These are phyloP conservation scores for Oriolus oriolus DNA, from an alignment of 2,113 vertebrate species.

Conservation along the genomic window DNA sequence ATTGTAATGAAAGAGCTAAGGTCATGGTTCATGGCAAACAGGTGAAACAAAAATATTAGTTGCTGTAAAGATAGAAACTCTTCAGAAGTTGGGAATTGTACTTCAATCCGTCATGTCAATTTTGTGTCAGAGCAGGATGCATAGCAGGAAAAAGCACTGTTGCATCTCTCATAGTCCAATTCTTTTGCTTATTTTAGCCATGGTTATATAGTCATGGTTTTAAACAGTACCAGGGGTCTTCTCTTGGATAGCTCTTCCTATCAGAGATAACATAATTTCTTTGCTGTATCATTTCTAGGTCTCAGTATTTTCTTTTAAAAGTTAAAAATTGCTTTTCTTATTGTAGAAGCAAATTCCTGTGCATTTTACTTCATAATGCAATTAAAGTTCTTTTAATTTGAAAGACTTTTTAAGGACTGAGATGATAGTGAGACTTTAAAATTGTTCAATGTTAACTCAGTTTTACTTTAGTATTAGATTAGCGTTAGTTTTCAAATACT, in stretches of 20 bases:
- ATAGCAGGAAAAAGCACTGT: background rate
- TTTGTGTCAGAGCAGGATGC: background rate
- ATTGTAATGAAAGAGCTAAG: background rate
- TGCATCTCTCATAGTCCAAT: background rate
- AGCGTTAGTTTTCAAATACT: background rate
- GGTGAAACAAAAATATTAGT: background rate
- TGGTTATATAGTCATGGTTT: background rate
- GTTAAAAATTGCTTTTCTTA: background rate
- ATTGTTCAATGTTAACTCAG: background rate
- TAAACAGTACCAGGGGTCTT: background rate
- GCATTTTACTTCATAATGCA: background rate
- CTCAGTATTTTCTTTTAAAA: background rate
- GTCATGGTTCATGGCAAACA: background rate
- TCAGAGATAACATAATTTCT: background rate
- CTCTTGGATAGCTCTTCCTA: background rate
- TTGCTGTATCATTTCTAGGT: background rate
- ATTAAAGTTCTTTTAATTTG: background rate
- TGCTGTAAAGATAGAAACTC: background rate
- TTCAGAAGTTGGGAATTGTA: background rate
- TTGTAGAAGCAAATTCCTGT: background rate
- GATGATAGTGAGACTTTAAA: background rate
- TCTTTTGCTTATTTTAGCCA: background rate
- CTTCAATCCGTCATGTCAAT: background rate
- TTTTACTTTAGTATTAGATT: background rate
- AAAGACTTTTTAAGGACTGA: background rate